Evolutionary conservation across 35 echinoderm and acorn worm genomes (phyloP).

Genomic region (Heliocidaris tuberculata): DNA sequence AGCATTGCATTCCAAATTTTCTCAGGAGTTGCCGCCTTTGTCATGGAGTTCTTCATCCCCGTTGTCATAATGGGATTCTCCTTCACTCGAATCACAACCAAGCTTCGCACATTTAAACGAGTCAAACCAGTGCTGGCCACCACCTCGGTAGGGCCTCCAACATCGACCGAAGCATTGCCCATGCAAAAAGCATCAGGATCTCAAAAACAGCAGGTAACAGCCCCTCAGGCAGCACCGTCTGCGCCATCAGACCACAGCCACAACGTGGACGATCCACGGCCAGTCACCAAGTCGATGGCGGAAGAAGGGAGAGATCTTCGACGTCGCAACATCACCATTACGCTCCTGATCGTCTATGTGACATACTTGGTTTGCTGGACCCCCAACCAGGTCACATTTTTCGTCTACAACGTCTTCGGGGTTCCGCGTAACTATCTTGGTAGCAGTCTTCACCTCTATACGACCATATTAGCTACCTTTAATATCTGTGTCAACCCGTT

Average conservation of each 20-base stretch:
- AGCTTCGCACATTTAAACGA: background rate
- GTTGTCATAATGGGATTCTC: constrained; percentile 40
- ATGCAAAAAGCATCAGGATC: background rate
- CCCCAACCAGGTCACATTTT: constrained; percentile 49
- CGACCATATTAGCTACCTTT: constrained; percentile 41
- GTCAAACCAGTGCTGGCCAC: background rate
- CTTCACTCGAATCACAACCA: constrained; percentile 44
- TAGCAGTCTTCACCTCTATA: constrained; percentile 35
- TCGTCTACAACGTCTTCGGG: constrained; percentile 56
- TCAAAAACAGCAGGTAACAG: background rate
- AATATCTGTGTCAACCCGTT: constrained; percentile 58
- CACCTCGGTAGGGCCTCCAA: background rate
- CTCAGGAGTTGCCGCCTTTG: constrained; percentile 30
- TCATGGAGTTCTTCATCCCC: constrained; percentile 53
- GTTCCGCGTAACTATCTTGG: constrained; percentile 22
- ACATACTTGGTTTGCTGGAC: constrained; percentile 64
- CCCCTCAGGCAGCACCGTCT: background rate
- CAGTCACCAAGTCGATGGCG: background rate
- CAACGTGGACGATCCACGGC: constrained; percentile 1
- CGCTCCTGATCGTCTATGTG: constrained; percentile 53
- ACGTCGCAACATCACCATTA: constrained; percentile 55
- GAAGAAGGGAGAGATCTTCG: background rate
- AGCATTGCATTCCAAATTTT: background rate
- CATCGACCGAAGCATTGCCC: background rate
- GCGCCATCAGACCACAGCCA: background rate